Conservation (phyloP, 1,140 invertebrate genomes). For the Drosophila hydei region DNA sequence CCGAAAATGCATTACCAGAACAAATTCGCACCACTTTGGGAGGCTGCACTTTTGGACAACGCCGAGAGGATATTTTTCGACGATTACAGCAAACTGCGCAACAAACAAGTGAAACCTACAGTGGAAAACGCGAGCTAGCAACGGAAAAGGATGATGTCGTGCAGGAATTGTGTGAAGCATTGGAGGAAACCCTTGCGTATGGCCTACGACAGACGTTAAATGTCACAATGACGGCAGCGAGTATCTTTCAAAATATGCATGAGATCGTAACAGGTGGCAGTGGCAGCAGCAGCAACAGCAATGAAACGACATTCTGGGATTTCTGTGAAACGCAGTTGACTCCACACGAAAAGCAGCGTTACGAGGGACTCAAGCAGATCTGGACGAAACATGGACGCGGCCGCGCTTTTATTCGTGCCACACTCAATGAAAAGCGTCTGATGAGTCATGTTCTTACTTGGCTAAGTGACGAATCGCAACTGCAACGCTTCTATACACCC, state of each 20-base stretch:
- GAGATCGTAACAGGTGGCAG: slow-evolving; percentile 70
- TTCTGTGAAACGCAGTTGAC: slow-evolving; percentile 88
- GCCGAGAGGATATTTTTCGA: slow-evolving; percentile 74
- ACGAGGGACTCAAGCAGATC: slow-evolving; percentile 89
- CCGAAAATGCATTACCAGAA: slow-evolving; percentile 52
- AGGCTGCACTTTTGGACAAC: slow-evolving; percentile 72
- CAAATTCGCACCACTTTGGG: slow-evolving; percentile 39
- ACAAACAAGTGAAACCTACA: slow-evolving; percentile 89
- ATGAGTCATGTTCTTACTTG: slow-evolving; percentile 91
- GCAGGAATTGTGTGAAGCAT: slow-evolving; percentile 86
- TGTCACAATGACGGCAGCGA: slow-evolving; percentile 54
- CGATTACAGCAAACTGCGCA: slow-evolving; percentile 86
- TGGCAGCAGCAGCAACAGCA: slow-evolving; percentile 29
- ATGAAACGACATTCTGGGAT: slow-evolving; percentile 85
- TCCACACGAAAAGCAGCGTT: slow-evolving; percentile 92
- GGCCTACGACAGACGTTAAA: slow-evolving; percentile 85
- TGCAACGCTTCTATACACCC: slow-evolving; percentile 89
- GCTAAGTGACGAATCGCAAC: slow-evolving; percentile 85
- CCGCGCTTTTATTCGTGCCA: slow-evolving; percentile 92
- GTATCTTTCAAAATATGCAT: slow-evolving; percentile 76
- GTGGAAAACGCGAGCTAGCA: slow-evolving; percentile 91
- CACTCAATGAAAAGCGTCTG: slow-evolving; percentile 92
- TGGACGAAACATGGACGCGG: slow-evolving; percentile 91
- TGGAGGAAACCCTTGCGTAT: slow-evolving; percentile 88
- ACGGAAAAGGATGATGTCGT: slow-evolving; percentile 89